Conservation (phyloP, 2,888 invertebrate species). For the Abrostola tripartita region DNA sequence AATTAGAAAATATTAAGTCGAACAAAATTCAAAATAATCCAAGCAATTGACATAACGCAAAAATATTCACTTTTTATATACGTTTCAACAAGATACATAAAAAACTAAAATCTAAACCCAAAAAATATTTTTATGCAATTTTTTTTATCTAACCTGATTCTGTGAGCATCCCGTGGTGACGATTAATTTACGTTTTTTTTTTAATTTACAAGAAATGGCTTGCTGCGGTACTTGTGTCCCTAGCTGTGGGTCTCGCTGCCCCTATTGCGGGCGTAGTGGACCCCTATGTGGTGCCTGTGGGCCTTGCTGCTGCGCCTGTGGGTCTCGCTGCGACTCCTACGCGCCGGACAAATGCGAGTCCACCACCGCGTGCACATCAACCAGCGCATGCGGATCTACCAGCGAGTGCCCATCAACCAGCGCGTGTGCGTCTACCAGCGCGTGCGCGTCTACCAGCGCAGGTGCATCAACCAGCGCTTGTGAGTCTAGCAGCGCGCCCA, state of each 20-base stretch:
- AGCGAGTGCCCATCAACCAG: no score
- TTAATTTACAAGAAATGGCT: conserved; percentile 25
- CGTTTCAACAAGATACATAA: conserved; percentile 18
- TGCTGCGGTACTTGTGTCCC: conserved; percentile 30
- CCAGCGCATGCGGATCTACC: conserved; percentile 8
- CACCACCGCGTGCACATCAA: conserved; percentile 25
- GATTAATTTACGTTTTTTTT: not conserved
- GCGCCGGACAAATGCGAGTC: conserved; percentile 12
- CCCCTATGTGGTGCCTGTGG: conserved; percentile 43
- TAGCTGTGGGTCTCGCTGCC: conserved; percentile 13
- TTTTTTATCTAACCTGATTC: not conserved
- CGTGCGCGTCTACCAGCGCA: conserved; percentile 10
- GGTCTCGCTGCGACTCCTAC: not conserved
- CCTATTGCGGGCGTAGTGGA: conserved; percentile 44
- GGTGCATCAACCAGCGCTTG: not conserved
- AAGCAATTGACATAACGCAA: conserved; percentile 19
- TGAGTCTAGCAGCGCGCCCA: conserved; percentile 15
- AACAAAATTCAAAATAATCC: conserved; percentile 14
- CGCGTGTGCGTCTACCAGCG: conserved; percentile 10
- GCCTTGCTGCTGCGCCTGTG: conserved; percentile 25
- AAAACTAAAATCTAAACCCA: conserved; percentile 21
- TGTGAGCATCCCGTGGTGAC: conserved; percentile 8
- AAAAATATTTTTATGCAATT: conserved; percentile 7
- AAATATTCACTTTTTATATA: conserved; percentile 14
- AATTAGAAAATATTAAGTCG: not conserved